phyloP scores from a whole-genome alignment of 2,888 invertebrate species.

The Actias luna region DNA sequence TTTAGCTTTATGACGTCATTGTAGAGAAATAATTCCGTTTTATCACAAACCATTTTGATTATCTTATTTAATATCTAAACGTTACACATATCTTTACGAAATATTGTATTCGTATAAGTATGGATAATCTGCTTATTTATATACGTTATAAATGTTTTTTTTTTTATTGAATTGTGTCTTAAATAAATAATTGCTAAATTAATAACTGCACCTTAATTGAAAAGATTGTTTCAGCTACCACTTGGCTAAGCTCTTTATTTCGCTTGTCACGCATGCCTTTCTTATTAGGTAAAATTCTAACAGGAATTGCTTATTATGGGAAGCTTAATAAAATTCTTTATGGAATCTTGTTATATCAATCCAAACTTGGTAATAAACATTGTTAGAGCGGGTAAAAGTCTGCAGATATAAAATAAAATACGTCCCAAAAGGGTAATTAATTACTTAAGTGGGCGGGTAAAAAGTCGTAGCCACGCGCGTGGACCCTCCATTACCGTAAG shows the following conservation, averaged over 20 bases:
- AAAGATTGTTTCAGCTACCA: not conserved
- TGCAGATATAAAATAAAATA: conserved; percentile 19
- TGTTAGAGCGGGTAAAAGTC: conserved; percentile 11
- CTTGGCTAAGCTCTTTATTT: not conserved
- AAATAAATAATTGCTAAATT: too few relatives aligned
- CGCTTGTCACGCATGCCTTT: not conserved
- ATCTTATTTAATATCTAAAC: not conserved
- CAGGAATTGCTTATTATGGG: not conserved
- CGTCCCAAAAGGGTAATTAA: conserved; percentile 29
- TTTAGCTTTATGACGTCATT: too few relatives aligned
- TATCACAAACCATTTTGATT: not conserved
- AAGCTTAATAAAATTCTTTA: conserved; percentile 1
- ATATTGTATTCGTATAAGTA: too few relatives aligned
- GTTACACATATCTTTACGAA: not conserved
- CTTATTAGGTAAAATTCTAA: not conserved
- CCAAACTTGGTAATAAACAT: conserved; percentile 7
- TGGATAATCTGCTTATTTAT: not conserved
- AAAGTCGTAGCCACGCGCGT: conserved; percentile 28
- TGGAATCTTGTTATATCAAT: not conserved
- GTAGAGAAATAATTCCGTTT: not conserved
- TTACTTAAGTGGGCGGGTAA: conserved; percentile 22
- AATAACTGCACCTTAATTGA: not conserved
- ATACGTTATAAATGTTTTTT: not conserved
- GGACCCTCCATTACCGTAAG: conserved; percentile 12
- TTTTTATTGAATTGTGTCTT: not conserved